Conservation (phyloP, 2,113 vertebrate genomes). For the Erythrocercus mccallii region DNA sequence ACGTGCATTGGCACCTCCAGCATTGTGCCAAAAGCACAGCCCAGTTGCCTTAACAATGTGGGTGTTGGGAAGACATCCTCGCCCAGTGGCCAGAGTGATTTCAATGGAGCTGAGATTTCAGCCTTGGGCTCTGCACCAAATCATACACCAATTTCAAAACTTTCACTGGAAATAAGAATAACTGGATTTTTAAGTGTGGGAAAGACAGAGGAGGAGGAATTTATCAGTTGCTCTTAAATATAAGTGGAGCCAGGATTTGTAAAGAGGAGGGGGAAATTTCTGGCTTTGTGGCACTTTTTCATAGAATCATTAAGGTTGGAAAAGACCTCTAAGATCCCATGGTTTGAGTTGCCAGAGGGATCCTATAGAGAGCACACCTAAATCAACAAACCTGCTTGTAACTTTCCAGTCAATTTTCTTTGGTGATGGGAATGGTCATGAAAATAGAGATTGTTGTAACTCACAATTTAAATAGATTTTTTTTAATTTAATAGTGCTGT, state of each 20-base stretch:
- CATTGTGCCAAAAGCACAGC: not conserved
- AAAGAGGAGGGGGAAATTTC: not conserved
- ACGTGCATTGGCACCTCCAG: not conserved
- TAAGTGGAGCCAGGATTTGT: not conserved
- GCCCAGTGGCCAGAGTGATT: not conserved
- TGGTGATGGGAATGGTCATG: not conserved
- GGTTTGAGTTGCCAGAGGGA: not conserved
- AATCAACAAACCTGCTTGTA: not conserved
- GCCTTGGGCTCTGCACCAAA: not conserved
- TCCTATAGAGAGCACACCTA: not conserved
- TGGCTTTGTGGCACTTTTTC: not conserved
- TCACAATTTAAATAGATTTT: not conserved
- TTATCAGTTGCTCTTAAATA: not conserved
- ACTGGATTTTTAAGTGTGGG: not conserved
- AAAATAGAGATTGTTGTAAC: not conserved
- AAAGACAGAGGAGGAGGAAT: not conserved
- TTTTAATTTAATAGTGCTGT: not conserved
- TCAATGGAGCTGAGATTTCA: not conserved
- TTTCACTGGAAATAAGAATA: constrained; percentile 31
- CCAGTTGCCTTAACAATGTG: not conserved
- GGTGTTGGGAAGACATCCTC: not conserved
- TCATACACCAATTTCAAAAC: constrained; percentile 17
- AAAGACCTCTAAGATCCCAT: not conserved
- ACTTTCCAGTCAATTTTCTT: not conserved
- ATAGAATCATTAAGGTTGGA: not conserved